Evolutionary conservation across 2,113 vertebrate species (phyloP).

Genomic region (Gnathonemus longibarbis): DNA sequence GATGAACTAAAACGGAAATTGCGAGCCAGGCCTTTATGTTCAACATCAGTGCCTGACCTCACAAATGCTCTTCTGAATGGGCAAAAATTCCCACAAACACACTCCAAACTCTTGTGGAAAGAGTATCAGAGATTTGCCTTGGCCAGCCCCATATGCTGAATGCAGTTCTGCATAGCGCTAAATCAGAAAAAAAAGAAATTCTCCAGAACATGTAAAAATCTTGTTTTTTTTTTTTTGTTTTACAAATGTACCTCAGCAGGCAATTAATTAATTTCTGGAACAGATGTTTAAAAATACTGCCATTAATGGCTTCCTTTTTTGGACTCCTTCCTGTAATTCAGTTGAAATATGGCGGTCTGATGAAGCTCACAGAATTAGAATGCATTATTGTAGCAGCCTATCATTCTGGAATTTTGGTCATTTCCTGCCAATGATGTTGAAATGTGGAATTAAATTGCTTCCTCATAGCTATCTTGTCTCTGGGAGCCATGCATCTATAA

Average conservation of each 20-base stretch:
- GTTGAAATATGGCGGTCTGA: constrained; percentile 25
- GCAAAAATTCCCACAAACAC: not conserved
- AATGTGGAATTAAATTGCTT: constrained; percentile 33
- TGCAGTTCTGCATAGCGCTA: not conserved
- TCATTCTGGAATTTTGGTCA: constrained; percentile 27
- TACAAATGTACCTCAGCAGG: not conserved
- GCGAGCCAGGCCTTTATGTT: too few relatives aligned
- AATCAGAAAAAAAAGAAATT: not conserved
- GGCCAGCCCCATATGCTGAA: not conserved
- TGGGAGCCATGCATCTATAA: not conserved
- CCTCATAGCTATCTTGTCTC: not conserved
- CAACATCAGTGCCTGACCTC: too few relatives aligned
- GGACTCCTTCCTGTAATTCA: constrained; percentile 17
- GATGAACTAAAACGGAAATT: not conserved
- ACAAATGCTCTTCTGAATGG: not conserved
- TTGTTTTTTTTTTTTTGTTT: not conserved
- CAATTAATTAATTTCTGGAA: constrained; percentile 5
- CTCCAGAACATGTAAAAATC: not conserved
- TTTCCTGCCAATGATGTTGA: constrained; percentile 33
- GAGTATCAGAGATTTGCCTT: not conserved
- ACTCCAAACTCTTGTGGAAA: not conserved
- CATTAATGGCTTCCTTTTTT: constrained; percentile 17
- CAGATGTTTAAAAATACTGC: constrained; percentile 17
- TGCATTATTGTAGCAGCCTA: constrained; percentile 27
- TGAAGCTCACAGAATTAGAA: constrained; percentile 28